Evolutionary conservation across 2,797 vertebrate species (phyloP), one percentile per base, ranked within the genome.

Genomic region (Cyprinella venusta): DNA sequence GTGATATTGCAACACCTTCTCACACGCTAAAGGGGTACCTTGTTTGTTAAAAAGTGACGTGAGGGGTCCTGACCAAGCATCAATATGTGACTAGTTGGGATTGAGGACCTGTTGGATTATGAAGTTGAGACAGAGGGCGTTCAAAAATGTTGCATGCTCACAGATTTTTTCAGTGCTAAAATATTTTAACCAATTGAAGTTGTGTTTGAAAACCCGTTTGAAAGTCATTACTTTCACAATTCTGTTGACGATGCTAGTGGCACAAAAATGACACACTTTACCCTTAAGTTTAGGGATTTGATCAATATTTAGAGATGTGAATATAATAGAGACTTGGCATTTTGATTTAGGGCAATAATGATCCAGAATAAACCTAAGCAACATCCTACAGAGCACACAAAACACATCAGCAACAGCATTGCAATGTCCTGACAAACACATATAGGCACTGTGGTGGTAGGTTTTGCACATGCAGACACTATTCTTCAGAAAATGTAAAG

Each of bases 401-500:
- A 59, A 24, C 21, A 6, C 21, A 21, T 59, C 18, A 40, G 4
- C 12, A 61, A 24, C 7, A 56, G 12, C 18, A 38, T n/a, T 75
- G 3, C 33, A 38, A 38, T n/a, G 33, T 36, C 52, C 33, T 40
- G 15, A 2, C 33, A 40, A 54, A 54, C 33, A n/a, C 36, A 21
- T n/a, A 36, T n/a, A 36, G 38, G 19, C 45, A 52, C n/a, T 63
- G 26, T 33, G 24, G 56, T 10, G 7, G 24, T 26, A 6, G 9
- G 59, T 48, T 77, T 26, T 63, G 10, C 36, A 12, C 3, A 18
- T n/a, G 36, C n/a, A 64, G 9, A 3, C 61, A 65, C 19, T 80
- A 30, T 56, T 59, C n/a, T 56, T 13, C 3, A 21, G 52, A 13
- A 70, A 56, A 80, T 68, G 36, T 79, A 40, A 36, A 79, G 52